phyloP scores from a whole-genome alignment of 2,888 invertebrate species.

The Tinea semifulvella region DNA sequence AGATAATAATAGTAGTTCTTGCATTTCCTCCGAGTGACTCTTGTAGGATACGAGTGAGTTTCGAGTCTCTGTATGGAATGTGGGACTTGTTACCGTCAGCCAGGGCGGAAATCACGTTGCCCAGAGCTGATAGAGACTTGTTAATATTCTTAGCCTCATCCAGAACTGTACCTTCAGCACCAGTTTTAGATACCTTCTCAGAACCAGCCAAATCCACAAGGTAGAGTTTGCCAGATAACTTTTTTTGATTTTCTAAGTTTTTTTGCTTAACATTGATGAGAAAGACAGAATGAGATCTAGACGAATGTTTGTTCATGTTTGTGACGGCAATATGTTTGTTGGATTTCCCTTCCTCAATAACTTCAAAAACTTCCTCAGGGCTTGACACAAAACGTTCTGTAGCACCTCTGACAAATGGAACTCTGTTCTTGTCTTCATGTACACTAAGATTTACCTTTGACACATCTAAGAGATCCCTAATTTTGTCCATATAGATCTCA shows the following conservation, averaged over 20 bases:
- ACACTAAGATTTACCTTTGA: conserved; percentile 99
- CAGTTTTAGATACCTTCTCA: conserved; percentile 99
- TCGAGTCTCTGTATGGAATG: conserved; percentile 99
- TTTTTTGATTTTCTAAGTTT: conserved; percentile 98
- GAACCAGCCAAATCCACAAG: conserved; percentile 99
- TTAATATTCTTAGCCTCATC: conserved; percentile 99
- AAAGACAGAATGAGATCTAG: conserved; percentile 99
- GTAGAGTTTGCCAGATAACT: conserved; percentile 97
- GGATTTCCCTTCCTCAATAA: conserved; percentile 99
- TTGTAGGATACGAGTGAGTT: conserved; percentile 97
- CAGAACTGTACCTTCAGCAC: conserved; percentile 97
- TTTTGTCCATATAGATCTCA: conserved; percentile 99
- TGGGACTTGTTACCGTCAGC: conserved; percentile 99
- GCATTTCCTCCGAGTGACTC: conserved; percentile 99
- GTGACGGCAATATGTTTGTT: conserved; percentile 99
- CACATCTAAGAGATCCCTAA: conserved; percentile 96
- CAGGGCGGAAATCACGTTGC: conserved; percentile 98
- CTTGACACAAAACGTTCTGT: conserved; percentile 99
- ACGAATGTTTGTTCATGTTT: conserved; percentile 99
- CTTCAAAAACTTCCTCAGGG: conserved; percentile 99
- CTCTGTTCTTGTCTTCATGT: conserved; percentile 99
- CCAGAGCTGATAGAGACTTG: conserved; percentile 97
- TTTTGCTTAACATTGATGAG: conserved; percentile 99
- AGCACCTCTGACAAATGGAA: conserved; percentile 99
- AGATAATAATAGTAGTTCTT: conserved; percentile 97